Evolutionary conservation across 2,113 vertebrate species (phyloP).

Genomic region (Australoheros scitulus): DNA sequence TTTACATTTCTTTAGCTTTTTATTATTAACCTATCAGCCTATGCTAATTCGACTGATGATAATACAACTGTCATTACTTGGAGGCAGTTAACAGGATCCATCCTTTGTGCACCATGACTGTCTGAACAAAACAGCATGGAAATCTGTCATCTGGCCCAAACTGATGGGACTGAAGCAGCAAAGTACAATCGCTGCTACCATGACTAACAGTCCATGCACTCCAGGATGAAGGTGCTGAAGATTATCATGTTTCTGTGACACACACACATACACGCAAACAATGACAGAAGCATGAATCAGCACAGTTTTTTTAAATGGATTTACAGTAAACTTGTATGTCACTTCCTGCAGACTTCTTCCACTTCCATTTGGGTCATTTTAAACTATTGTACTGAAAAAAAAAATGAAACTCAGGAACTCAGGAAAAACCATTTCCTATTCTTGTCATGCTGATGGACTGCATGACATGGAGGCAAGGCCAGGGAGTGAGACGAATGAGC

Average conservation of each 20-base stretch:
- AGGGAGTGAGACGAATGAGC: neutral
- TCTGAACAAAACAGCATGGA: neutral
- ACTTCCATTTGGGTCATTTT: neutral
- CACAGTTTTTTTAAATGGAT: neutral
- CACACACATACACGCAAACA: neutral
- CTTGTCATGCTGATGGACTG: constrained; percentile 10
- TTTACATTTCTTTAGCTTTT: neutral
- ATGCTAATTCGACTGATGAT: neutral
- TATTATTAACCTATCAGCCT: neutral
- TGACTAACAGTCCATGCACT: neutral
- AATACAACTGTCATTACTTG: neutral
- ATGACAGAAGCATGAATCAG: constrained; percentile 20
- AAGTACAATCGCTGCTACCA: neutral
- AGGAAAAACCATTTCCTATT: constrained; percentile 39
- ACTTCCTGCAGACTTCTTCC: constrained; percentile 26
- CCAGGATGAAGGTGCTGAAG: neutral
- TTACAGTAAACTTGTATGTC: constrained; percentile 18
- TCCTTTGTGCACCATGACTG: neutral
- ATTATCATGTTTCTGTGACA: neutral
- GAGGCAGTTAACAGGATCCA: neutral
- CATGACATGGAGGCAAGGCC: neutral
- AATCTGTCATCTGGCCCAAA: neutral
- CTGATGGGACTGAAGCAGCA: neutral
- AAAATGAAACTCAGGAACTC: constrained; percentile 8
- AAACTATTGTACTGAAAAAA: constrained; percentile 36